phyloP scores from a whole-genome alignment of 1,140 invertebrate species.

The Leptonema lineaticorne region DNA sequence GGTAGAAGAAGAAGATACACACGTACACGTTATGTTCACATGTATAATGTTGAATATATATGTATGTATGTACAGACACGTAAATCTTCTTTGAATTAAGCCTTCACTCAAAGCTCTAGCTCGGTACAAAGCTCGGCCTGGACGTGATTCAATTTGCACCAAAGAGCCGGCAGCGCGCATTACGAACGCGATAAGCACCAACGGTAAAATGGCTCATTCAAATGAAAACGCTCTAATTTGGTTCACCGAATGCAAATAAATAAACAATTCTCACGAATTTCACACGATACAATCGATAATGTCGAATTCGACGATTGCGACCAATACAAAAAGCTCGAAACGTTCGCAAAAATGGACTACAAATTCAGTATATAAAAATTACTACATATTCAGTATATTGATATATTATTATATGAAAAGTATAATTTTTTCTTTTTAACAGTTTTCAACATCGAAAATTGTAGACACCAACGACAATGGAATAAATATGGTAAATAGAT shows the following conservation, averaged over 20 bases:
- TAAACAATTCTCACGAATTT: too few relatives aligned
- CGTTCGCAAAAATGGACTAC: too few relatives aligned
- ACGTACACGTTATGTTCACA: not conserved
- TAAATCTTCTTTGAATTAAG: conserved; percentile 37
- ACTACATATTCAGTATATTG: too few relatives aligned
- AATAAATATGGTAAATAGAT: too few relatives aligned
- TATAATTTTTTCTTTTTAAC: too few relatives aligned
- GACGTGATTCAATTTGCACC: conserved; percentile 40
- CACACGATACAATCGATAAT: too few relatives aligned
- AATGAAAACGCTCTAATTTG: not conserved
- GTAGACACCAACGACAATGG: too few relatives aligned
- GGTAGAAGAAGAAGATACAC: conserved; percentile 15
- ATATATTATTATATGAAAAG: too few relatives aligned
- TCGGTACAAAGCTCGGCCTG: conserved; percentile 26
- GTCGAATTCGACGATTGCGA: too few relatives aligned
- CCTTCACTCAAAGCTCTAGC: conserved; percentile 36
- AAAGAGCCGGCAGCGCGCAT: not conserved
- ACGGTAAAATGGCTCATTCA: conserved; percentile 4
- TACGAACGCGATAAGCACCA: not conserved
- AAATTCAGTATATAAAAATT: too few relatives aligned
- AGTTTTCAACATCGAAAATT: too few relatives aligned
- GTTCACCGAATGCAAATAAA: not conserved
- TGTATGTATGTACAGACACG: conserved; percentile 9
- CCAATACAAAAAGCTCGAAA: too few relatives aligned
- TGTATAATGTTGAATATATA: not conserved